Conservation (phyloP, 2,888 invertebrate genomes). For the Gymnosoma rotundatum region DNA sequence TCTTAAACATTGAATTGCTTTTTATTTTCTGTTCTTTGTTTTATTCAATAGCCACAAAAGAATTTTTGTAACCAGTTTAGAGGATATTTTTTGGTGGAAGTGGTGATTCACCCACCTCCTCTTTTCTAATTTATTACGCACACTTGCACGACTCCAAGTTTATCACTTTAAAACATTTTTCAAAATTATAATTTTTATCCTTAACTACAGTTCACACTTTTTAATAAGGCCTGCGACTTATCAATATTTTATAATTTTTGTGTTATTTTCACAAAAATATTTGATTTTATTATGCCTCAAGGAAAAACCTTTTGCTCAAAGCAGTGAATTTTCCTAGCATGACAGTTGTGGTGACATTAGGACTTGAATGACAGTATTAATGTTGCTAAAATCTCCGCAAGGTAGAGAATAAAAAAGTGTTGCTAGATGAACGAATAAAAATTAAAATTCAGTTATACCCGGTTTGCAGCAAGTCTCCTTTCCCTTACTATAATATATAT, state of each 20-base stretch:
- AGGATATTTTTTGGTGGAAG: slow-evolving; percentile 62
- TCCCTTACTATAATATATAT: too few relatives aligned
- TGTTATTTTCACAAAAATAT: slow-evolving; percentile 13
- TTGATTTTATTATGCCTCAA: slow-evolving; percentile 37
- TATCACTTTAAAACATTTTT: slow-evolving; percentile 60
- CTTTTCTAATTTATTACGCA: slow-evolving; percentile 60
- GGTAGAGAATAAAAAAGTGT: too few relatives aligned
- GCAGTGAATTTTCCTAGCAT: slow-evolving; percentile 42
- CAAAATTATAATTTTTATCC: neutral
- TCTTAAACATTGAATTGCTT: slow-evolving; percentile 58
- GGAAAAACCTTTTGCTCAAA: slow-evolving; percentile 50
- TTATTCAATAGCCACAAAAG: slow-evolving; percentile 50
- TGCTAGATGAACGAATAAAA: neutral
- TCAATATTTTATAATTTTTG: neutral
- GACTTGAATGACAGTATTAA: neutral
- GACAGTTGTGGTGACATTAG: slow-evolving; percentile 44
- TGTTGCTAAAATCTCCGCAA: neutral
- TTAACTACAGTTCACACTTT: slow-evolving; percentile 17
- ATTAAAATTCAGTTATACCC: neutral
- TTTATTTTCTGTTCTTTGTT: neutral
- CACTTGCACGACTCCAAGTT: slow-evolving; percentile 51
- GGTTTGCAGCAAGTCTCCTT: too few relatives aligned
- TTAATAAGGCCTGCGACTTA: neutral
- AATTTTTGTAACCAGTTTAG: slow-evolving; percentile 42
- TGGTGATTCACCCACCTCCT: slow-evolving; percentile 69